Base-by-base conservation (phyloP, 2,888 invertebrate species). In the Rhyacophila evoluta region DNA sequence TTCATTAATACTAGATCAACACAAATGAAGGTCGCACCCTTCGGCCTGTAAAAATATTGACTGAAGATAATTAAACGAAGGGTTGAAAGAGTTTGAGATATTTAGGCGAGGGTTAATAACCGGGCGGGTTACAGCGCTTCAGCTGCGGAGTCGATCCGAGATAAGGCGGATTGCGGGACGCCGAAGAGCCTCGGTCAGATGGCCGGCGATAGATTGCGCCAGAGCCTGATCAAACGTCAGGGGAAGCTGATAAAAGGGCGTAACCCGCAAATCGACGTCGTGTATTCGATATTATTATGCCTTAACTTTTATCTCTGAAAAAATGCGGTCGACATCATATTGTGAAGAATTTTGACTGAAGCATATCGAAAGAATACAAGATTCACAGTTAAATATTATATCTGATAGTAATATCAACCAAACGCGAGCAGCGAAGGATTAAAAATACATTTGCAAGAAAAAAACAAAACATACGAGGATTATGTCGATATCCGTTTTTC, bases 191-290 rank as follows among this genome's bases (percentile, higher is more conserved):
- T 19, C 25, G 55, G 55, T 19, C 19, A 55, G 55, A 55, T 55
- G 55, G 55, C 55, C 55, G 55, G 10, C 19, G 55, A 8, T 19
- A 55, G 55, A 55, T 55, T 55, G 55, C 8, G 55, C 25, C 8
- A 55, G n/a, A 25, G 19, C 55, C 55, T 19, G 55, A 55, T 55
- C 55, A 55, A 25, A 55, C 19, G 15, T 19, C 12, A 19, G 19
- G 25, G 55, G 55, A 19, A 19, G 5, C 29, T 10, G 55, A 55
- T 55, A 55, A 55, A 55, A 55, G 55, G 55, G 55, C 55, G 55
- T 55, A 55, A 19, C 25, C 55, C 55, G 55, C 55, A 55, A 55
- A 55, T 55, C 55, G 8, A 19, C 55, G 55, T 55, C 55, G 55
- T 55, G 55, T 55, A 55, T 55, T 1, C 55, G 15, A 55, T 55